These are phyloP conservation scores for Psilopogon haemacephalus DNA, from an alignment of 2,113 vertebrate genomes.

Conservation along the genomic window DNA sequence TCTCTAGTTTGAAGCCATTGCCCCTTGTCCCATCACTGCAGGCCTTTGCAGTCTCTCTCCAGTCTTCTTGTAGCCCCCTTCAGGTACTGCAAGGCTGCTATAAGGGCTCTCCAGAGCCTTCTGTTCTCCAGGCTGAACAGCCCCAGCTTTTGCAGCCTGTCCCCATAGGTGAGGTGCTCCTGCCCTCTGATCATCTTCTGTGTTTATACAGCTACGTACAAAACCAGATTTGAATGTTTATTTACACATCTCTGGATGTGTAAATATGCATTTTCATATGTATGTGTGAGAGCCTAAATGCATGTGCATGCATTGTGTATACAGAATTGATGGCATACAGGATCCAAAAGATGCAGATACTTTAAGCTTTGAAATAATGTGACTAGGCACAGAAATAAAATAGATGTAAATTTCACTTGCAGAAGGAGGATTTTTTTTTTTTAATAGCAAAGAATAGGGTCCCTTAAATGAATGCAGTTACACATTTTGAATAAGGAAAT, in stretches of 20 bases:
- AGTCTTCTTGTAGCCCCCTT: too few species aligned
- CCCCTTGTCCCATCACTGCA: too few species aligned
- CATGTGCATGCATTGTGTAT: background rate
- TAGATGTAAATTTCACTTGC: background rate
- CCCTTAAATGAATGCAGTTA: background rate
- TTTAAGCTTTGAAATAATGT: background rate
- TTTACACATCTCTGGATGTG: background rate
- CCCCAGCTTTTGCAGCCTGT: too few species aligned
- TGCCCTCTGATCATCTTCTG: background rate
- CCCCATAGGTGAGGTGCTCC: too few species aligned
- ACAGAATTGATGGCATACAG: background rate
- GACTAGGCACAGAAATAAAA: background rate
- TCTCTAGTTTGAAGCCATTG: too few species aligned
- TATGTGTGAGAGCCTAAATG: background rate
- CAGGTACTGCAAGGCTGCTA: too few species aligned
- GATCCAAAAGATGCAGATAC: background rate
- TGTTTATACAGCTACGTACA: background rate
- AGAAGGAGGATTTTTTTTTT: background rate
- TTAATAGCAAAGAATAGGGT: background rate
- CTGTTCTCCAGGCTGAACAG: too few species aligned
- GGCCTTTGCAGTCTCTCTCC: too few species aligned
- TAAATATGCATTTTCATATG: background rate
- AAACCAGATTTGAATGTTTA: background rate
- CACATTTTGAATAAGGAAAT: background rate
- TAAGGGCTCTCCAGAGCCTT: too few species aligned